A percentile compares a stretch with the other conserved stretches of the same genome.
phyloP scores from a whole-genome alignment of 2,113 vertebrate species.

The Hypanus sabinus region DNA sequence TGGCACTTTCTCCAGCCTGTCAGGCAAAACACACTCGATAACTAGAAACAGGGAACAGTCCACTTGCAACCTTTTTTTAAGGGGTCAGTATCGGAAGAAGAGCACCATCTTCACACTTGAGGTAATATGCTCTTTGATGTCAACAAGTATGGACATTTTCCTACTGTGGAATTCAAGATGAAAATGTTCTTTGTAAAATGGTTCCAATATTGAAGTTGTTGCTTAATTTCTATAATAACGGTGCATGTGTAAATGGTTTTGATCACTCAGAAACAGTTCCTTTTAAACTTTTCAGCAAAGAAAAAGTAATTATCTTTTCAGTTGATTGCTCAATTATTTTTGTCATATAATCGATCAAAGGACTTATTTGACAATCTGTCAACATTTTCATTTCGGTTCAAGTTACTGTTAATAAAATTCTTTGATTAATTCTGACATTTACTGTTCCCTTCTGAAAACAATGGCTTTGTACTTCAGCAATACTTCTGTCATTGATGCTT shows the following conservation, averaged over 20 bases:
- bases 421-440: neutral
- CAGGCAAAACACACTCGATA: no score
- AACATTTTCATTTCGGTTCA: neutral
- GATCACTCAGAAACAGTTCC: neutral
- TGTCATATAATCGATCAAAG: constrained; percentile 11
- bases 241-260: neutral
- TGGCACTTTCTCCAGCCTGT: no score
- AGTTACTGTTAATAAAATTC: neutral
- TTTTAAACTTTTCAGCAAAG: neutral
- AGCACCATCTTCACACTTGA: no score
- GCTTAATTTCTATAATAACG: neutral
- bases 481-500: neutral
- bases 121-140: no score
- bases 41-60: no score
- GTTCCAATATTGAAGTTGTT: neutral
- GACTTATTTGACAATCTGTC: neutral
- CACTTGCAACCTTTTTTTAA: no score
- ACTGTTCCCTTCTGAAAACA: neutral
- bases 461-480: neutral
- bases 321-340: constrained; percentile 4
- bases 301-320: neutral
- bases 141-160: neutral
- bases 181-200: neutral
- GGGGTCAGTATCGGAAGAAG: no score
- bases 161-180: no score